Base-by-base conservation (phyloP, 2,797 vertebrate genomes). In the Chelidonichthys spinosus region DNA sequence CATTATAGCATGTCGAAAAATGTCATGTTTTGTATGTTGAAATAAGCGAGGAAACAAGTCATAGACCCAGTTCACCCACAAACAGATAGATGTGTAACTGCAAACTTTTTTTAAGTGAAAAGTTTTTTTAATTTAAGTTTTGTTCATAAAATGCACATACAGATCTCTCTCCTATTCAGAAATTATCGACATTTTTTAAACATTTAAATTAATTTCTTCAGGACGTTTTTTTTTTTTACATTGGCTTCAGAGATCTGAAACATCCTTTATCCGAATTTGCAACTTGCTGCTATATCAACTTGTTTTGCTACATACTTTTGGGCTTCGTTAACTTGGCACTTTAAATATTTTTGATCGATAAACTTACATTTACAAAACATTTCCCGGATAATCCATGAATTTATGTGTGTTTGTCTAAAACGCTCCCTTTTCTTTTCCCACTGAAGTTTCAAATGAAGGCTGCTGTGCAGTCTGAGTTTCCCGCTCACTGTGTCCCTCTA, bases 401-500 rank as follows among this genome's bases (percentile, higher is more conserved):
- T 8, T 42, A 11, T 52, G 2, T 74, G 59, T 75, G 58, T 72
- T 72, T 37, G 50, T 77, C 56, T 18, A 52, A 63, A 74, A 56
- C 59, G 55, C 39, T 74, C 40, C 36, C 49, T 62, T 83, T 76
- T 15, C 63, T 25, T 25, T 25, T 2, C 42, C 63, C 60, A 70
- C 11, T 74, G 72, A 73, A 81, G 40, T 78, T 74, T 72, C 59
- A 73, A 40, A 71, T 71, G 44, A 61, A 66, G 74, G 39, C n/a
- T 42, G 18, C 52, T 76, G 40, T 74, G 42, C 43, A 47, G 47
- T 18, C 11, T 46, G 40, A 11, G 69, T 85, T 69, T 78, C 78
- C 54, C 93, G 85, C 91, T 91, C 93, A 90, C 84, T 81, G 49
- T 7, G 60, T 73, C 93, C 92, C 93, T 94, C 95, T 93, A 91